phyloP scores from a whole-genome alignment of 2,888 invertebrate species.

The Venusia cambrica region DNA sequence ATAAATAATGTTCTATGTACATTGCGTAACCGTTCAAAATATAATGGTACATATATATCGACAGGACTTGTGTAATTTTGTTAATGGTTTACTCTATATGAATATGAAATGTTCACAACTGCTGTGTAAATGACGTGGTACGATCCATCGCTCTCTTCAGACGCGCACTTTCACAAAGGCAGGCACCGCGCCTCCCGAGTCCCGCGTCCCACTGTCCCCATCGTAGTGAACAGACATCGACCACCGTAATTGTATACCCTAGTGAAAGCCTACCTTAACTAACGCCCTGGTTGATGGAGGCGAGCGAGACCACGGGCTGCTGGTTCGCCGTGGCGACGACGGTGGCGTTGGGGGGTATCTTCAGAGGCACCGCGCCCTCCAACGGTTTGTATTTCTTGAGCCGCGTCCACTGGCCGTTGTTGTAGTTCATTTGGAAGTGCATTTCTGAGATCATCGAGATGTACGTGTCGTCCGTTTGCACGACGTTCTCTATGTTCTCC shows the following conservation, averaged over 20 bases:
- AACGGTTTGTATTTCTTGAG: slow-evolving; percentile 93
- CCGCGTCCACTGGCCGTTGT: slow-evolving; percentile 97
- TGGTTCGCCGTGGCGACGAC: slow-evolving; percentile 66
- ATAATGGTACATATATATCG: too few species aligned
- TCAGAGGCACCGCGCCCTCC: slow-evolving; percentile 78
- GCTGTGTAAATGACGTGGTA: too few species aligned
- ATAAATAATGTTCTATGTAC: too few species aligned
- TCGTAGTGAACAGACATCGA: too few species aligned
- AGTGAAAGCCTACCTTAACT: slow-evolving; percentile 41
- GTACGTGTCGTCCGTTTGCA: slow-evolving; percentile 91
- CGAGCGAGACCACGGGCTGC: slow-evolving; percentile 65
- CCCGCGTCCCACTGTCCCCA: too few species aligned
- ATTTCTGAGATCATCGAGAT: slow-evolving; percentile 93
- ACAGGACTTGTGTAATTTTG: too few species aligned
- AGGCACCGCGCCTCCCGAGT: too few species aligned
- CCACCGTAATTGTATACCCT: slow-evolving; percentile 16
- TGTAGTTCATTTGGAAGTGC: slow-evolving; percentile 99
- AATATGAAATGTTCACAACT: too few species aligned
- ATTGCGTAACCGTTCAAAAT: too few species aligned
- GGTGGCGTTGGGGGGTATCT: slow-evolving; percentile 62
- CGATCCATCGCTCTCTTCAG: too few species aligned
- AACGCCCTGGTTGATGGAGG: slow-evolving; percentile 60
- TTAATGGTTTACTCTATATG: too few species aligned
- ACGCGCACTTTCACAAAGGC: too few species aligned
- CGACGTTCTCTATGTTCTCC: slow-evolving; percentile 93